Conservation (phyloP, 2,113 vertebrate species). For the Amblyopsis rosae region DNA sequence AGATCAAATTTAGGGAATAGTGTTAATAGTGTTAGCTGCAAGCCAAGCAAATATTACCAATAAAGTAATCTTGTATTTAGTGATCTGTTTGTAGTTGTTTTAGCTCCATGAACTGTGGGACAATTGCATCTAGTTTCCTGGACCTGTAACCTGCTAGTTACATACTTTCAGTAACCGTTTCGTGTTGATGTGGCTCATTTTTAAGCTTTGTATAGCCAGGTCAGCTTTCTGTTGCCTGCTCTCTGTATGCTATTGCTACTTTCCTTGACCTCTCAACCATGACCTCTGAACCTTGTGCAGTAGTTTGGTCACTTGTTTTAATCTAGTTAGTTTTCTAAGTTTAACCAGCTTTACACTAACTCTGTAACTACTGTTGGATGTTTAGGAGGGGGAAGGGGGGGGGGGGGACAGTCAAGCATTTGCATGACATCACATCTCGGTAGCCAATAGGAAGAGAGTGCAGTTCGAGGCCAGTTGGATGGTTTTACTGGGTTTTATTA, state of each 20-base stretch:
- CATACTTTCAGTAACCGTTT: conserved; percentile 68
- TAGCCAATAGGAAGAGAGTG: no score
- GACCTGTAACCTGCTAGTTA: conserved; percentile 70
- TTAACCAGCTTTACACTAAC: background rate
- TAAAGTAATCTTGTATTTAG: conserved; percentile 71
- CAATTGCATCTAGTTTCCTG: conserved; percentile 71
- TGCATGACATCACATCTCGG: no score
- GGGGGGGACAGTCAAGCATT: no score
- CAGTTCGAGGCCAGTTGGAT: no score
- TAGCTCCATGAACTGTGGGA: conserved; percentile 66
- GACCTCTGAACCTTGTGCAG: no score
- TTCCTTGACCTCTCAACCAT: no score
- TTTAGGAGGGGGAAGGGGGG: no score
- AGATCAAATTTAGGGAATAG: conserved; percentile 45
- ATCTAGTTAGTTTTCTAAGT: no score
- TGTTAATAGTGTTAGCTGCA: conserved; percentile 70
- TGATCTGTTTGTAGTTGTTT: conserved; percentile 81
- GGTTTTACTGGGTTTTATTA: no score
- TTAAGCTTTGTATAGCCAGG: conserved; percentile 79
- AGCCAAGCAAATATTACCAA: conserved; percentile 69
- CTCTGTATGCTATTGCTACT: conserved; percentile 25
- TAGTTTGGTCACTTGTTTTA: no score
- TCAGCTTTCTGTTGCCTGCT: conserved; percentile 63
- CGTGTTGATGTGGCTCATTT: conserved; percentile 63
- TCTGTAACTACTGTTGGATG: background rate